phyloP scores from a whole-genome alignment of 2,888 invertebrate species.

The Prosopocoilus inquinatus region DNA sequence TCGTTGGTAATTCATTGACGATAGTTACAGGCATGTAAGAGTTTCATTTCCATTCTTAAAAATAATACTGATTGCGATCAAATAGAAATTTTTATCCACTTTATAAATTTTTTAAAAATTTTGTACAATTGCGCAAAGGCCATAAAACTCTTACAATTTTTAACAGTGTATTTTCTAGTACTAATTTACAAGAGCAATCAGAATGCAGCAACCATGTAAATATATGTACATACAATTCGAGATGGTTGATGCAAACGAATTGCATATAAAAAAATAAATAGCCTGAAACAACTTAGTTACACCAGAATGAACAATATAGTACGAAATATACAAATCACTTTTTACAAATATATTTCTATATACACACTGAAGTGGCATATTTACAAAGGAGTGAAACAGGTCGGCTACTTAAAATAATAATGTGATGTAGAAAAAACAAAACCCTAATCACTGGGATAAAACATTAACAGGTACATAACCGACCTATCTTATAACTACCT shows the following conservation, averaged over 20 bases:
- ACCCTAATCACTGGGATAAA: conserved; percentile 14
- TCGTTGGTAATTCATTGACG: conserved; percentile 28
- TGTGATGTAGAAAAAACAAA: conserved; percentile 32
- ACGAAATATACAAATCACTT: conserved; percentile 46
- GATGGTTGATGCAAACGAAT: conserved; percentile 2
- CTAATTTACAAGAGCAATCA: conserved; percentile 11
- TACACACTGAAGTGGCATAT: conserved; percentile 31
- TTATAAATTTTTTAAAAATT: conserved; percentile 38
- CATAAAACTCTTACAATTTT: conserved; percentile 29
- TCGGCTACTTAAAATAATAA: conserved; percentile 17
- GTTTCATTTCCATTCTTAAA: conserved; percentile 17
- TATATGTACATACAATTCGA: conserved; percentile 2
- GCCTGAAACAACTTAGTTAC: conserved; percentile 22
- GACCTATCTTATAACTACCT: conserved; percentile 17
- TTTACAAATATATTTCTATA: conserved; percentile 43
- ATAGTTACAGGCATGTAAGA: conserved; percentile 21
- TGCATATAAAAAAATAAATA: conserved; percentile 20
- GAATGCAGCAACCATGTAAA: not conserved
- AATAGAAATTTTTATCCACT: conserved; percentile 27
- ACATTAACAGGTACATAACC: conserved; percentile 20
- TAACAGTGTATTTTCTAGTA: conserved; percentile 21
- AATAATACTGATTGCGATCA: conserved; percentile 46
- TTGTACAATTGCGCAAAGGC: conserved; percentile 38
- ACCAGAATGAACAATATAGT: conserved; percentile 29
- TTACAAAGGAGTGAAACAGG: conserved; percentile 20